These are phyloP conservation scores for Harpalus rufipes DNA, from an alignment of 2,888 invertebrate genomes.

Conservation along the genomic window DNA sequence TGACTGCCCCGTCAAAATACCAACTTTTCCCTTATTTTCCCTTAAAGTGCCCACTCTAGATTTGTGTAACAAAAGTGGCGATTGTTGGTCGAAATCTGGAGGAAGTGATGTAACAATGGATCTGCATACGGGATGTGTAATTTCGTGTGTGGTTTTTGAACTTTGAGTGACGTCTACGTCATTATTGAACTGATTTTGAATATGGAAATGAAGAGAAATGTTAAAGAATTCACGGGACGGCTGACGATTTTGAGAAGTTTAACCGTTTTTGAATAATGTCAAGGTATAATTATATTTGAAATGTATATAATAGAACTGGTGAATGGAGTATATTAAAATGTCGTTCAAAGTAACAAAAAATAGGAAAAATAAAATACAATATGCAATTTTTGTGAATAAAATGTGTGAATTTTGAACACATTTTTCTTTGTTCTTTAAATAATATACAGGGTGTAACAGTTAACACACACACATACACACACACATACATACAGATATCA, in stretches of 20 bases:
- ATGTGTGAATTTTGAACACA: too few species aligned
- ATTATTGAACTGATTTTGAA: constrained; percentile 40
- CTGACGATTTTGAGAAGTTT: constrained; percentile 17
- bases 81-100: not conserved
- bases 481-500: too few species aligned
- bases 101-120: constrained; percentile 31
- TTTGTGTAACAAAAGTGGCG: constrained; percentile 48
- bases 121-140: constrained; percentile 43
- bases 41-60: constrained; percentile 39
- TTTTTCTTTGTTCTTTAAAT: too few species aligned
- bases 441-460: too few species aligned
- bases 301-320: not conserved
- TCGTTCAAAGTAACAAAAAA: too few species aligned
- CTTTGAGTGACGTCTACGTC: constrained; percentile 43
- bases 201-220: constrained; percentile 40
- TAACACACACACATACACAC: too few species aligned
- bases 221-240: not conserved
- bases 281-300: constrained; percentile 27
- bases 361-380: too few species aligned
- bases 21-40: constrained; percentile 48
- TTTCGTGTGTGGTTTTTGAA: constrained; percentile 33
- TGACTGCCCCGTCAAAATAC: constrained; percentile 73
- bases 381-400: too few species aligned
- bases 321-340: too few species aligned
- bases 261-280: constrained; percentile 2